These are phyloP conservation scores for Lamellibrachia columna DNA, from an alignment of 2,888 invertebrate genomes.

Conservation along the genomic window DNA sequence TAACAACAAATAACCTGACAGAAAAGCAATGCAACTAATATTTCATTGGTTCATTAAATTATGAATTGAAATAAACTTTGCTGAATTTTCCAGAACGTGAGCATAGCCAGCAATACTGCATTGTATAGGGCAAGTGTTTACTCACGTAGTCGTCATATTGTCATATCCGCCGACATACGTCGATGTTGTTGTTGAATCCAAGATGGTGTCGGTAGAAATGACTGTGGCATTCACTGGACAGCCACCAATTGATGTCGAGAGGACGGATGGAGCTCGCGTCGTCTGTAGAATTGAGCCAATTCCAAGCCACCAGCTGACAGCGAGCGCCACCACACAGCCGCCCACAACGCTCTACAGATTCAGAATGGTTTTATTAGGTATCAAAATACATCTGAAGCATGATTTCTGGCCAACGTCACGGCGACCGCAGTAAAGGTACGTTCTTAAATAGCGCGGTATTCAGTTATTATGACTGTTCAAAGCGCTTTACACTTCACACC, in stretches of 20 bases:
- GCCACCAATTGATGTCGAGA: neutral
- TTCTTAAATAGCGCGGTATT: too few relatives aligned
- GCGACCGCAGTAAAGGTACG: neutral
- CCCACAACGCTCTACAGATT: neutral
- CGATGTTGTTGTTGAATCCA: neutral
- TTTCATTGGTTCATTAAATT: neutral
- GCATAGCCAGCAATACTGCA: neutral
- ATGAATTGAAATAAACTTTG: neutral
- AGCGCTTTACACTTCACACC: too few relatives aligned
- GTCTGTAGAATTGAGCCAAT: neutral
- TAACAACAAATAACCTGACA: too few relatives aligned
- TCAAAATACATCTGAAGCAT: neutral
- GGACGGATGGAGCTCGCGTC: neutral
- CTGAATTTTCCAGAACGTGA: neutral
- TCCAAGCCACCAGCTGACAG: neutral
- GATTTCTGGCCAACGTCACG: neutral
- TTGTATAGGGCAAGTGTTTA: neutral
- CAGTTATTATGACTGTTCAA: too few relatives aligned
- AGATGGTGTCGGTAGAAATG: neutral
- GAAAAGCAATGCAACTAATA: too few relatives aligned
- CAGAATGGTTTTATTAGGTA: neutral
- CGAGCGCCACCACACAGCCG: neutral
- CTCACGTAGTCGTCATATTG: slow-evolving; percentile 10
- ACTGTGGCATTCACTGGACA: neutral
- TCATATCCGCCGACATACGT: neutral